Conservation (phyloP, 2,113 vertebrate genomes). For the Paradisaea rubra region DNA sequence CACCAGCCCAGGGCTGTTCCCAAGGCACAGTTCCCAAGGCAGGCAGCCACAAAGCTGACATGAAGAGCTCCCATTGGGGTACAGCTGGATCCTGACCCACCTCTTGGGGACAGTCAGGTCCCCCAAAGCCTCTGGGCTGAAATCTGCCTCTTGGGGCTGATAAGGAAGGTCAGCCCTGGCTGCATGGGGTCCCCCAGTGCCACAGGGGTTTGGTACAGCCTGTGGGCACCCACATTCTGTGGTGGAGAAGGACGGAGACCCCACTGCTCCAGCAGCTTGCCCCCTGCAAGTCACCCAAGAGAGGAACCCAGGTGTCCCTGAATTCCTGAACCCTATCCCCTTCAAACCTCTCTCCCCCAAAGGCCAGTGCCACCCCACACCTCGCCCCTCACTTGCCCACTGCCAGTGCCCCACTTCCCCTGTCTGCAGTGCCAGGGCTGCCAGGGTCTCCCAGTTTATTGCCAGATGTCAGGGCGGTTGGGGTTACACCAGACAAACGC, state of each 20-base stretch:
- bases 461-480: conserved; percentile 51
- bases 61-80: accelerated
- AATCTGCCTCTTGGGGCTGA: background rate
- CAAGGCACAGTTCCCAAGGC: accelerated
- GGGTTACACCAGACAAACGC: conserved; percentile 55
- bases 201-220: background rate
- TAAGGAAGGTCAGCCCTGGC: background rate
- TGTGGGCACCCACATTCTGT: accelerated
- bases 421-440: background rate
- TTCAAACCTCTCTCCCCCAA: background rate
- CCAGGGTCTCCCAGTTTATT: conserved; percentile 57
- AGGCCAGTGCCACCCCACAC: background rate
- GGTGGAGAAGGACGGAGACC: background rate
- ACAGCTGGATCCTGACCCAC: background rate
- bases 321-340: background rate
- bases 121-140: background rate
- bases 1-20: background rate
- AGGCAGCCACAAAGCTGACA: accelerated
- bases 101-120: background rate
- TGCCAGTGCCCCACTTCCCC: background rate
- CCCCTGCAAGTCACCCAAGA: accelerated
- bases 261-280: background rate
- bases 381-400: accelerated
- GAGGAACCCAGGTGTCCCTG: background rate
- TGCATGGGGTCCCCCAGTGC: background rate